Base-by-base conservation (phyloP, 2,797 vertebrate species). In the Acanthiza pusilla region DNA sequence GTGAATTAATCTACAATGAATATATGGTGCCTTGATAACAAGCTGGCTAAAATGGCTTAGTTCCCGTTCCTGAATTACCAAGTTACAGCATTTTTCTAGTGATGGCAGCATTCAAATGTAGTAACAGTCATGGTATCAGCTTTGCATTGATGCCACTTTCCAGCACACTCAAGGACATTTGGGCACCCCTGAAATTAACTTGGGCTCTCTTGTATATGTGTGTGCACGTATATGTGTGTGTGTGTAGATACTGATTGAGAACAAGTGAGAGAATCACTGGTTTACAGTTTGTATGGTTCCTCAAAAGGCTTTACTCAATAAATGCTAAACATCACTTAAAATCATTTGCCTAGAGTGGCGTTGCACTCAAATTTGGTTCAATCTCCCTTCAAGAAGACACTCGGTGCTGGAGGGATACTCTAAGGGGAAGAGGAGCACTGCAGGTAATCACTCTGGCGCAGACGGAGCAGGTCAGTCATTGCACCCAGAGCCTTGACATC, bases 171-270 rank as follows among this genome's bases (percentile, higher is more conserved):
- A 36, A 13, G 38, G 36, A 62, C 1, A 7, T 67, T 30, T 71
- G 40, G 16, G 21, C 32, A 54, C 27, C 63, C 27, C 26, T 71
- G 48, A 62, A 85, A 55, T 67, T 53, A 50, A 61, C 70, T 34
- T 42, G 5, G 5, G 6, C 4, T 84, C 17, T 61, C 77, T 13
- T 2, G 6, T 13, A 4, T 13, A 2, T 15, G 2, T 32, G 3
- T 62, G 27, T n/a, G 9, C 5, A 6, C 9, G 34, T 48, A 18
- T 54, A 19, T 26, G 5, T 7, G 10, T 50, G 38, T 40, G 20
- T 34, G 6, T 36, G 5, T 25, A 15, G 25, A 34, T 14, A 38
- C 18, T 30, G 19, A 66, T 36, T 42, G 43, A 71, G 32, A 85
- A 43, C 6, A 27, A 38, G 16, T 22, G 29, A 76, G 48, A 32